Evolutionary conservation across 2,113 vertebrate genomes (phyloP).

Genomic region (Neotragus pygmaeus): DNA sequence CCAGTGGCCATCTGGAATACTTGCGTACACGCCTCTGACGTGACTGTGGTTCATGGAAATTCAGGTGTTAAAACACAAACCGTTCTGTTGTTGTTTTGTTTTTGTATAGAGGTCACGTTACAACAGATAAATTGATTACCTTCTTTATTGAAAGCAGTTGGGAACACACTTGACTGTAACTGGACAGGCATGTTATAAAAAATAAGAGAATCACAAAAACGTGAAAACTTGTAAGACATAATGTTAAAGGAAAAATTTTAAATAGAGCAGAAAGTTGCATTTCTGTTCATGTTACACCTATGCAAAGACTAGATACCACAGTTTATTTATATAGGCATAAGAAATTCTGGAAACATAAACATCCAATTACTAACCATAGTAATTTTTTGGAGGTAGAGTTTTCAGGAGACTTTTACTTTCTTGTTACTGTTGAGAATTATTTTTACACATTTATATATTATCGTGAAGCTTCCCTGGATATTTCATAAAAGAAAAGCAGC

Average conservation of each 20-base stretch:
- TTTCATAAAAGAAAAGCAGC: background rate
- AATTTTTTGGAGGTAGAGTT: background rate
- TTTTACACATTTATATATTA: background rate
- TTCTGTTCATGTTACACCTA: background rate
- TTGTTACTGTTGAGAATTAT: background rate
- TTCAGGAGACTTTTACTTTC: slow-evolving; percentile 7
- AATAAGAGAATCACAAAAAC: background rate
- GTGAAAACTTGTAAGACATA: background rate
- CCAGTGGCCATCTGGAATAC: background rate
- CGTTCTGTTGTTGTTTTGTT: fast-evolving
- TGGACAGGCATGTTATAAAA: background rate
- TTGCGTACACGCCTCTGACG: background rate
- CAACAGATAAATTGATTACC: background rate
- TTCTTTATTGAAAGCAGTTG: background rate
- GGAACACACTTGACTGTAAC: background rate
- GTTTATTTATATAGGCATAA: background rate
- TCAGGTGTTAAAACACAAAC: background rate
- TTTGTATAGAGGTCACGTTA: background rate
- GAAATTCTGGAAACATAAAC: background rate
- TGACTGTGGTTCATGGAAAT: background rate
- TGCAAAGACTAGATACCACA: background rate
- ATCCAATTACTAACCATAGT: background rate
- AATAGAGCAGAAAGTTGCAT: background rate
- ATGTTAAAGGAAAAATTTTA: background rate
- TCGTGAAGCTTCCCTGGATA: background rate